phyloP scores from a whole-genome alignment of 2,797 vertebrate genomes.

The Holocentrus rufus region DNA sequence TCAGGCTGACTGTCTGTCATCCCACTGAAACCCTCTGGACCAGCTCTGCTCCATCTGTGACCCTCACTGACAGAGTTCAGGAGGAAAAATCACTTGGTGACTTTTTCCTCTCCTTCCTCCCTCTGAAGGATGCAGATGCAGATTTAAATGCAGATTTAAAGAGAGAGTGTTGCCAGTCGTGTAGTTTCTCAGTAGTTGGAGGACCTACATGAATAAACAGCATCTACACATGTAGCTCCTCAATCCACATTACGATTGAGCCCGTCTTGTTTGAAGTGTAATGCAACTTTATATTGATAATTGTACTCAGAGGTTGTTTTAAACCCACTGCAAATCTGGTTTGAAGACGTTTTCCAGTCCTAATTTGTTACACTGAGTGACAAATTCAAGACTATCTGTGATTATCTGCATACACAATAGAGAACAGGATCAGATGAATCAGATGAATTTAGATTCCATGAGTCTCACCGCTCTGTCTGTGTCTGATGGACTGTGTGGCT shows the following conservation, averaged over 20 bases:
- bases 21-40: conserved; percentile 35
- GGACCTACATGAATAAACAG: too few species aligned
- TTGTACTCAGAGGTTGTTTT: too few species aligned
- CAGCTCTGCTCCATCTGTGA: conserved; percentile 23
- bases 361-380: too few species aligned
- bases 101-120: conserved; percentile 40
- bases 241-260: too few species aligned
- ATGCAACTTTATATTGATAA: too few species aligned
- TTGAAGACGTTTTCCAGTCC: too few species aligned
- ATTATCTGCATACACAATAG: too few species aligned
- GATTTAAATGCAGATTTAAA: conserved; percentile 75
- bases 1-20: conserved; percentile 30
- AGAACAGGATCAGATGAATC: too few species aligned
- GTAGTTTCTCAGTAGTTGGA: conserved; percentile 43
- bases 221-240: not conserved
- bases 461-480: conserved; percentile 34
- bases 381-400: too few species aligned
- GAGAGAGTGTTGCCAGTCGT: conserved; percentile 26
- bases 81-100: conserved; percentile 54
- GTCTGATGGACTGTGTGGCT: conserved; percentile 26
- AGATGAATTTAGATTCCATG: too few species aligned
- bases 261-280: too few species aligned
- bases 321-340: too few species aligned
- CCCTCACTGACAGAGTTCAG: conserved; percentile 60
- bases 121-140: conserved; percentile 52